Evolutionary conservation across 64 coral and sea anemone genomes (phyloP), one percentile per base, ranked within the genome.

Genomic region (Astreopora myriophthalma): DNA sequence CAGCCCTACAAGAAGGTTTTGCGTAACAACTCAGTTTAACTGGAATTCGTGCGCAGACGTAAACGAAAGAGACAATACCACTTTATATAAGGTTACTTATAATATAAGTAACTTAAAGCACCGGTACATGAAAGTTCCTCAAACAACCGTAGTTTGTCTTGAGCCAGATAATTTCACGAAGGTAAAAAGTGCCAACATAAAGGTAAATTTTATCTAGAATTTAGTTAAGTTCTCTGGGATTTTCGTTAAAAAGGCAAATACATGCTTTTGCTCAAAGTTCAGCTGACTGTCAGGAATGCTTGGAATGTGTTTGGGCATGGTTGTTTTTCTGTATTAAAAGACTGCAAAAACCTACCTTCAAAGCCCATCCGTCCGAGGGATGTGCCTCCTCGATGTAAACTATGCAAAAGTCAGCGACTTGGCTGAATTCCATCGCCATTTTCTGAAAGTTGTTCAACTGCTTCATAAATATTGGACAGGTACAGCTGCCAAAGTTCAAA

Each of bases 331-430:
- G n/a, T 3, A 23, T 11, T 17, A 12, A 34, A 64, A 14, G 9
- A 79, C 34, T 35, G 14, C 30, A 48, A 66, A n/a, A 80, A 79
- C 32, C 16, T 78, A 96, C 95, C 76, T 93, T 84, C 58, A 96
- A 93, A 48, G 95, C 95, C 95, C 95, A 96, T 12, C 95, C 95
- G 67, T 96, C 95, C 19, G 86, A 82, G 9, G 95, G 95, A 44
- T 96, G 95, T 1, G 95, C 95, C 32, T 96, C 95, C 23, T 96
- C 95, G 52, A 96, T 96, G 38, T 96, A 96, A 48, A 96, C 86
- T 46, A 96, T 25, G 22, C 76, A 85, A 88, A 96, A 96, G 32
- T 96, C 95, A 30, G 95, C 95, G 42, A 96, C 86, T 58, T 86
- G 61, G n/a, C 39, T 89, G 84, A 93, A 96, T 10, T 96, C 79